Evolutionary conservation across 2,797 vertebrate genomes (phyloP), one percentile per base, ranked within the genome.

Genomic region (Alosa sapidissima): DNA sequence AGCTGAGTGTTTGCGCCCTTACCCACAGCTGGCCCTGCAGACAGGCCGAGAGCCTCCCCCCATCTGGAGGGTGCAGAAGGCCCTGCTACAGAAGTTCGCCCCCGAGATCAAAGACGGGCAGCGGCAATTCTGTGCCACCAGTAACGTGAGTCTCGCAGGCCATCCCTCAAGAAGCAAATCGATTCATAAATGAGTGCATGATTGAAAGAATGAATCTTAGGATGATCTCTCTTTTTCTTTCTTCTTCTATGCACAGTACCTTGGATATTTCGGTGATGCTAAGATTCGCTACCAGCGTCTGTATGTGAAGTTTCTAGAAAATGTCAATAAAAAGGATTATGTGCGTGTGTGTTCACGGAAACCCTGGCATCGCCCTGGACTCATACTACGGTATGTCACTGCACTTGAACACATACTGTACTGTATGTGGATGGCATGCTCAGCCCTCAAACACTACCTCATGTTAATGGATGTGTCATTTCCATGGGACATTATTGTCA

Each of bases 61-160:
- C 0, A 98, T 98, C 86, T 98, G 97, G 97, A 93, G 97, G 41
- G 97, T 98, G 24, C 97, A 98, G 93, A 98, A 98, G 89, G 97
- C 97, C 2, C 91, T 98, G 87, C 94, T 98, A 75, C 97, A 98
- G 93, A 98, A 98, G 81, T 98, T 98, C 92, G 97, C 96, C 83
- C 97, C 97, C 0, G 97, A 98, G 91, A 98, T 98, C 92, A 98
- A 97, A 91, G 97, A 98, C 0, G 97, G 97, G 75, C 97, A 98
- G 86, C 92, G 97, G 8, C 97, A 98, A 91, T 98, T 98, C 91
- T 97, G 97, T 62, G 97, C 97, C 82, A 97, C 97, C 86, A 98
- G 97, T 92, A 98, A 98, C 4, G 97, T 98, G 93, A 97, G 96
- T 94, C 86, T 88, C 49, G 10, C 55, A 21, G 9, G 41, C 75